Conservation (phyloP, 2,888 invertebrate genomes). For the Phyllotreta striolata region DNA sequence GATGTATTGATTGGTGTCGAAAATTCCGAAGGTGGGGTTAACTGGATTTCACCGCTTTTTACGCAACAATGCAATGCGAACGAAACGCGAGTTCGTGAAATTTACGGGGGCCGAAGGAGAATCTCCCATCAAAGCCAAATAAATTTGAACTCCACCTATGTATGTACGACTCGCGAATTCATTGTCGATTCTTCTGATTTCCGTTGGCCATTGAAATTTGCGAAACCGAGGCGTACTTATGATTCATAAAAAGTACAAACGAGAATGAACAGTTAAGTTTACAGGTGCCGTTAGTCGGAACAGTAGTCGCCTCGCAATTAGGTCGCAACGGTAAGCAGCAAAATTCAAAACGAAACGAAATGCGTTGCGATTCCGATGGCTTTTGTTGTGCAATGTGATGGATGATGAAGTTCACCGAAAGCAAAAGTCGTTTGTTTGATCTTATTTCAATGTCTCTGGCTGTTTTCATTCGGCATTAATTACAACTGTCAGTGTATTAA, state of each 20-base stretch:
- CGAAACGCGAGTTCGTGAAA: not conserved
- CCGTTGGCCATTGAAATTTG: constrained; percentile 22
- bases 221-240: constrained; percentile 23
- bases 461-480: too few relatives aligned
- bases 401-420: constrained; percentile 4
- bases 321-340: constrained; percentile 36
- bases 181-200: constrained; percentile 17
- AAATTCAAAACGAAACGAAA: not conserved
- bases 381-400: constrained; percentile 4
- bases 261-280: constrained; percentile 39
- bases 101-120: not conserved
- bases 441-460: not conserved
- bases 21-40: constrained; percentile 13
- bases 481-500: too few relatives aligned
- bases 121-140: not conserved
- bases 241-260: constrained; percentile 36
- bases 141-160: too few relatives aligned
- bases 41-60: constrained; percentile 3
- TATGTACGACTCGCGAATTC: constrained; percentile 1
- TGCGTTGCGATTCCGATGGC: constrained; percentile 5
- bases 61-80: constrained; percentile 1
- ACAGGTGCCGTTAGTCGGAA: constrained; percentile 36
- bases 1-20: constrained; percentile 8
- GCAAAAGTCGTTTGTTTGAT: constrained; percentile 7
- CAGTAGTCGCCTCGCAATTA: constrained; percentile 31